These are phyloP conservation scores for Taenioides sp. DNA, from an alignment of 2,797 vertebrate species.

Conservation along the genomic window DNA sequence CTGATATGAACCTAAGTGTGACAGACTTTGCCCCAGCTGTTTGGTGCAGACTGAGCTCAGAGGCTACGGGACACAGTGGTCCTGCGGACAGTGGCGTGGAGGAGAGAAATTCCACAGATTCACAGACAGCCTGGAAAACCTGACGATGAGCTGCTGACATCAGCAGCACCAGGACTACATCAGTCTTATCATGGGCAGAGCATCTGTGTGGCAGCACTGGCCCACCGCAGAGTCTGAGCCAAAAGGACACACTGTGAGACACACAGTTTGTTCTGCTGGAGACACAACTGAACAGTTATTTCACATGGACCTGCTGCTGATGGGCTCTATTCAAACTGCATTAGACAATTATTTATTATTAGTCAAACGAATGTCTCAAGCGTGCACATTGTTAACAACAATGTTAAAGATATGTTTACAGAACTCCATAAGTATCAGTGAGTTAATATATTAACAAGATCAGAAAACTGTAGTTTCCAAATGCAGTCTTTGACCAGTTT, in stretches of 20 bases:
- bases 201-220: slow-evolving; percentile 40
- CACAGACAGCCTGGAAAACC: slow-evolving; percentile 56
- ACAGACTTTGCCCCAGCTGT: slow-evolving; percentile 44
- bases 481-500: neutral
- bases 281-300: slow-evolving; percentile 10
- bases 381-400: neutral
- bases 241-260: slow-evolving; percentile 40
- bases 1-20: slow-evolving; percentile 40
- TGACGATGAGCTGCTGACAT: slow-evolving; percentile 63
- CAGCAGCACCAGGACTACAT: slow-evolving; percentile 48
- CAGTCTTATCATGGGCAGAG: slow-evolving; percentile 43
- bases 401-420: neutral
- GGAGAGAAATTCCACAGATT: slow-evolving; percentile 78
- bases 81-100: slow-evolving; percentile 57
- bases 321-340: neutral
- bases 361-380: neutral
- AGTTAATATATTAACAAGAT: neutral
- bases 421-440: neutral
- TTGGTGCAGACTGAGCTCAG: slow-evolving; percentile 47
- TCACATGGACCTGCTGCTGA: neutral
- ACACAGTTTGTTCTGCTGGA: slow-evolving; percentile 10
- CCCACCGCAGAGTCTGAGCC: slow-evolving; percentile 46
- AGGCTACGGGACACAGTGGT: slow-evolving; percentile 33
- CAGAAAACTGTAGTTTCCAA: neutral
- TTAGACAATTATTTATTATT: too few species aligned